A percentile compares a stretch with the other conserved stretches of the same genome.
Evolutionary conservation across 2,797 vertebrate species (phyloP).

Genomic region (Anomalospiza imberbis): DNA sequence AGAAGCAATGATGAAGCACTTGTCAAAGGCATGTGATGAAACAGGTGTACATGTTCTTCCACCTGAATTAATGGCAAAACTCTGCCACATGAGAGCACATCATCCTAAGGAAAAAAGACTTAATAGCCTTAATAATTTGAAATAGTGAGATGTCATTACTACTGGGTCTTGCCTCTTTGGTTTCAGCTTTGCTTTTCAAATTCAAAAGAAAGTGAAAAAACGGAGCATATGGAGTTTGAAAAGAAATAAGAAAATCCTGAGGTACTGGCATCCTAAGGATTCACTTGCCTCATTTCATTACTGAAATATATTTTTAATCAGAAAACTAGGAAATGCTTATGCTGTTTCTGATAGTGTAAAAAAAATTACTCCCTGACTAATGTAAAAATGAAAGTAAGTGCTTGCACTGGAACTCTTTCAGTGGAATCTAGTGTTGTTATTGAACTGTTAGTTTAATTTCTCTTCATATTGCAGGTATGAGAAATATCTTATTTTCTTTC

Average conservation of each 20-base stretch:
- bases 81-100: background rate
- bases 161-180: background rate
- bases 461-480: background rate
- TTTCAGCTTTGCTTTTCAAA: background rate
- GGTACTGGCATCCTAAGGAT: background rate
- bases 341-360: background rate
- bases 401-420: background rate
- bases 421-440: background rate
- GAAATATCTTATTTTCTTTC: background rate
- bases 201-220: background rate
- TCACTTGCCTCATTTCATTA: background rate
- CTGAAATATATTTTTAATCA: background rate
- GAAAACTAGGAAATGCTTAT: background rate
- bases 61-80: background rate
- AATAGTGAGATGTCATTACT: background rate
- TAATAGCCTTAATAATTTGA: background rate
- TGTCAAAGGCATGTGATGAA: background rate
- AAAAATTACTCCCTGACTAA: background rate
- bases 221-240: background rate
- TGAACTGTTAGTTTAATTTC: background rate
- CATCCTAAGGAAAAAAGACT: background rate
- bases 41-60: background rate
- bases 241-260: background rate
- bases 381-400: background rate
- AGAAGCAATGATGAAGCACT: background rate